Evolutionary conservation across 1,140 invertebrate genomes (phyloP).

Genomic region (Diorhabda carinulata): DNA sequence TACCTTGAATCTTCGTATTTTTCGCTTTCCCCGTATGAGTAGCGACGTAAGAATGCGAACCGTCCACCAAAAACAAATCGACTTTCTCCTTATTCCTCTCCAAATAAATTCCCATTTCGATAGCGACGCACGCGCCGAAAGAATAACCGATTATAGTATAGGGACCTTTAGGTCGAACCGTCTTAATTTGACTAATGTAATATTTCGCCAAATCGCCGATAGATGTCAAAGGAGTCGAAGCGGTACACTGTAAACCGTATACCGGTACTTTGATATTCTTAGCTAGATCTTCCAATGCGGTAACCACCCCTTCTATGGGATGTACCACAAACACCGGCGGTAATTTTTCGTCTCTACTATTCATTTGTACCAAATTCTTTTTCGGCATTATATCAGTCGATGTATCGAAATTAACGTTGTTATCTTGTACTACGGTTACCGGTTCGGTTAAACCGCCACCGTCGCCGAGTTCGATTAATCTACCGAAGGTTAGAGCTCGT

Average conservation of each 20-base stretch:
- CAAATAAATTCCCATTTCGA: slow-evolving; percentile 86
- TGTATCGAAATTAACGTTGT: slow-evolving; percentile 52
- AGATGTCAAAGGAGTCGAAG: slow-evolving; percentile 66
- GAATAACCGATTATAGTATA: slow-evolving; percentile 91
- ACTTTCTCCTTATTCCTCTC: slow-evolving; percentile 63
- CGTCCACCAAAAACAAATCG: slow-evolving; percentile 81
- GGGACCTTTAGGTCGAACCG: slow-evolving; percentile 75
- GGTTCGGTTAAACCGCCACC: slow-evolving; percentile 37
- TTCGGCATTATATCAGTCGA: slow-evolving; percentile 59
- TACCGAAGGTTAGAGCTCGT: slow-evolving; percentile 70
- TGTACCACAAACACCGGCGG: slow-evolving; percentile 60
- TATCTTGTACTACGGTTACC: slow-evolving; percentile 27
- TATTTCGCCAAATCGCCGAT: slow-evolving; percentile 72
- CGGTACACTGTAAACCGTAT: slow-evolving; percentile 86
- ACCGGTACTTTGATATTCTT: slow-evolving; percentile 69
- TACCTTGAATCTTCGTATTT: slow-evolving; percentile 48
- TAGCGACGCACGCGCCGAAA: slow-evolving; percentile 86
- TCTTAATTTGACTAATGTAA: slow-evolving; percentile 76
- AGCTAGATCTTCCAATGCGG: slow-evolving; percentile 66
- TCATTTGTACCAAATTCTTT: slow-evolving; percentile 59
- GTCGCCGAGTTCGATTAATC: slow-evolving; percentile 64
- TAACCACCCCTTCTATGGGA: slow-evolving; percentile 86
- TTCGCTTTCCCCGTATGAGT: slow-evolving; percentile 68
- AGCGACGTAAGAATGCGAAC: slow-evolving; percentile 84
- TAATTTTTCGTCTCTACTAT: slow-evolving; percentile 49